These are phyloP conservation scores for Columba livia DNA, from an alignment of 2,113 vertebrate species.

Conservation along the genomic window DNA sequence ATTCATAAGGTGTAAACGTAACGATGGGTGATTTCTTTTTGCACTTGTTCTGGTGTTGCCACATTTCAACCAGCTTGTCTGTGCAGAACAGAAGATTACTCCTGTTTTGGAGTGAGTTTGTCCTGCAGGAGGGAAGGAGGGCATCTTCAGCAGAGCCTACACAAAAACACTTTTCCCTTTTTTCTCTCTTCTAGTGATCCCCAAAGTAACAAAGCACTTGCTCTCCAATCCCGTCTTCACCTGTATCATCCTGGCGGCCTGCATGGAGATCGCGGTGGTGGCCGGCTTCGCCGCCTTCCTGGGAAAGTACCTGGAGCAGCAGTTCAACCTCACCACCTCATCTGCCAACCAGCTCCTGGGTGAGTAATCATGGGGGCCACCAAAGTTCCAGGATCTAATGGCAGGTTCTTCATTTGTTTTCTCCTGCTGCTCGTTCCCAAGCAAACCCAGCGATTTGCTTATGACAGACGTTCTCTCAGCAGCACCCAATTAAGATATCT, in stretches of 20 bases:
- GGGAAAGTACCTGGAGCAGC: conserved; percentile 97
- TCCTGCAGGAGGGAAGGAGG: not conserved
- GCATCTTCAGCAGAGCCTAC: not conserved
- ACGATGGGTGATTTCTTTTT: not conserved
- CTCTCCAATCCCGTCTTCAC: conserved; percentile 98
- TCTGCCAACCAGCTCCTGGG: conserved; percentile 97
- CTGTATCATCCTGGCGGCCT: conserved; percentile 94
- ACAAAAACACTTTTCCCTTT: not conserved
- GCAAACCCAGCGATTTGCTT: not conserved
- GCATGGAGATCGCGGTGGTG: conserved; percentile 97
- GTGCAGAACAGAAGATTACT: not conserved
- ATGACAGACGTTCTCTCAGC: not conserved
- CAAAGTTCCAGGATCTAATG: not conserved
- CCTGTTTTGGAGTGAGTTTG: not conserved
- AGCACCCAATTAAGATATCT: conserved; percentile 17
- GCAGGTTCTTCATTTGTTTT: conserved; percentile 27
- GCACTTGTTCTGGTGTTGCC: not conserved
- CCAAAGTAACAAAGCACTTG: conserved; percentile 94
- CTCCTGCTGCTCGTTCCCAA: not conserved
- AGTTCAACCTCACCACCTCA: conserved; percentile 96
- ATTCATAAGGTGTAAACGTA: not conserved
- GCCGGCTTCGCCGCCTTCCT: conserved; percentile 95
- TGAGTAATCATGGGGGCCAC: conserved; percentile 57
- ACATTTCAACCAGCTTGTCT: not conserved
- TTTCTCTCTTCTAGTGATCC: conserved; percentile 84